Evolutionary conservation across 2,888 invertebrate species (phyloP).

Genomic region (Pollenia labialis): DNA sequence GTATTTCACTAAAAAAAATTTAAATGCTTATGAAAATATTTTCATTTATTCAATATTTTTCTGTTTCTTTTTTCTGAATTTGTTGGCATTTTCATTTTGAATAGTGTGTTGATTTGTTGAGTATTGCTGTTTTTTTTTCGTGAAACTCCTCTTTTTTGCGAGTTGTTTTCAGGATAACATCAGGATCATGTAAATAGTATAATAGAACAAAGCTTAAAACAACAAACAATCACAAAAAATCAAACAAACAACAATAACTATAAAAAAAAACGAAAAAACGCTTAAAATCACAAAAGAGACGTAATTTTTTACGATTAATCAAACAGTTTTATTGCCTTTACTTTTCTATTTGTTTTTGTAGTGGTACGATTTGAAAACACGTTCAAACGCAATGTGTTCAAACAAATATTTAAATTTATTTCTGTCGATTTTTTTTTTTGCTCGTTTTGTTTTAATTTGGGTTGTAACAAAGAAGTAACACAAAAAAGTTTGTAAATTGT

Average conservation of each 20-base stretch:
- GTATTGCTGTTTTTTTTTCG: conserved; percentile 24
- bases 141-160: background rate
- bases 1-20: conserved; percentile 9
- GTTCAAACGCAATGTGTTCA: conserved; percentile 43
- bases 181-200: conserved; percentile 66
- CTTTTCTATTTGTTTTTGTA: conserved; percentile 8
- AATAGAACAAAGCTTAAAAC: conserved; percentile 53
- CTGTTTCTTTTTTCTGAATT: background rate
- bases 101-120: conserved; percentile 70
- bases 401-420: conserved; percentile 60
- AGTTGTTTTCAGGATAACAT: conserved; percentile 57
- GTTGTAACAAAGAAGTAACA: conserved; percentile 31
- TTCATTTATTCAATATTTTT: background rate
- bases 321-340: conserved; percentile 58
- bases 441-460: background rate
- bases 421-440: conserved; percentile 6
- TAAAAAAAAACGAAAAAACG: conserved; percentile 11
- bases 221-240: conserved; percentile 11
- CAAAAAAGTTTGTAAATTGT: conserved; percentile 26
- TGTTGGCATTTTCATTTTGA: conserved; percentile 54
- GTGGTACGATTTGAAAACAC: background rate
- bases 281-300: conserved; percentile 46
- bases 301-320: conserved; percentile 64
- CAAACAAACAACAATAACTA: background rate
- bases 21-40: conserved; percentile 41